Evolutionary conservation across 1,140 invertebrate species (phyloP), one percentile per base, ranked within the genome.

Genomic region (Leptonema lineaticorne): DNA sequence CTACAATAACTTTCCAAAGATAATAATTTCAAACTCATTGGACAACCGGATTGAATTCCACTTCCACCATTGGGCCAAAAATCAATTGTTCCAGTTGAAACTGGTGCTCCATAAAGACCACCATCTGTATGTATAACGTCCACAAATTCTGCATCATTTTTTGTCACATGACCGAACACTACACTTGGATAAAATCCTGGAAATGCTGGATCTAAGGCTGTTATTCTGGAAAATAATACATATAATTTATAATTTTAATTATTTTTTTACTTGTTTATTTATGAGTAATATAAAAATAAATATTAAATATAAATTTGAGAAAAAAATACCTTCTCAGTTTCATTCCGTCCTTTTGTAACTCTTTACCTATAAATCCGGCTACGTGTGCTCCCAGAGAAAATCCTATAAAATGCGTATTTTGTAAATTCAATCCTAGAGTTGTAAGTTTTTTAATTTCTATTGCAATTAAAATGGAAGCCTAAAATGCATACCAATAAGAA

Each of bases 301-400:
- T 11, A 41, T 16, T 14, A 33, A 16, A 22, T 14, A n/a, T n/a
- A n/a, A n/a, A n/a, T n/a, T n/a, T n/a, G n/a, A n/a, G n/a, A n/a
- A n/a, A n/a, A n/a, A n/a, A n/a, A 14, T 14, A 79, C 78, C 78
- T 75, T 58, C 74, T 75, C 2, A 81, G 24, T 69, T 77, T 77
- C 27, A 69, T 69, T 0, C 58, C 74, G 16, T 73, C 73, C 27
- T 73, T 74, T 24, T 74, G 72, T 4, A 84, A 69, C 63, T 78
- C 78, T 28, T 77, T 77, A 0, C 88, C 89, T 1, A 88, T 79
- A 53, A 86, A 84, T 0, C 89, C 90, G 1, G 89, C 85, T 28
- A 92, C 81, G 64, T 93, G 90, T 4, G 87, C 88, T 0, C 91
- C 91, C 33, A 93, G 77, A 5, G 90, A 92, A 75, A 91, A 90